Evolutionary conservation across 1,140 invertebrate genomes (phyloP).

Genomic region (Chironomus striatipennis): DNA sequence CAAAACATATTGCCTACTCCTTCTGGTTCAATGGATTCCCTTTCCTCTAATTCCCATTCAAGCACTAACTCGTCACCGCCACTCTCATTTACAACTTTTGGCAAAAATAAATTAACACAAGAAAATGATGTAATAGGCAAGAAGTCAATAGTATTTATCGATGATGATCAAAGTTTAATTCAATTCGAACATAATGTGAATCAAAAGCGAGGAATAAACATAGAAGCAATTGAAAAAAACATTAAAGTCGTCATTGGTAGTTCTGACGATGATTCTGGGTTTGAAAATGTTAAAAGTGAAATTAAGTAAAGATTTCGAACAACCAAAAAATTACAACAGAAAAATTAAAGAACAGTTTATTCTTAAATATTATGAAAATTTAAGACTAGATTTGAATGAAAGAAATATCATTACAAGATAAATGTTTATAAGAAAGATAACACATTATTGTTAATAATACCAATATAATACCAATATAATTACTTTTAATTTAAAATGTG

Average conservation of each 20-base stretch:
- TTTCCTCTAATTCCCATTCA: conserved; percentile 11
- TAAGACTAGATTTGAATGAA: too few relatives aligned
- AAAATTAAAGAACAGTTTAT: too few relatives aligned
- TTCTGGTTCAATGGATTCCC: conserved; percentile 27
- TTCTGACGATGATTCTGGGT: not conserved
- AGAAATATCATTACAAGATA: too few relatives aligned
- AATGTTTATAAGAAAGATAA: too few relatives aligned
- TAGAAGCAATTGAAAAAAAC: not conserved
- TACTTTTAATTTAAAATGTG: too few relatives aligned
- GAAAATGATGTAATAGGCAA: not conserved
- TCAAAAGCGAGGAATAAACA: conserved; percentile 24
- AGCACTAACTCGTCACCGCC: not conserved
- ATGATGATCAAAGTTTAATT: not conserved
- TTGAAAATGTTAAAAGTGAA: not conserved
- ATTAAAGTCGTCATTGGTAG: not conserved
- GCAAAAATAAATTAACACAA: not conserved
- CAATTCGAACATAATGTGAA: not conserved
- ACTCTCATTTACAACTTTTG: conserved; percentile 25
- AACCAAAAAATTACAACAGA: too few relatives aligned
- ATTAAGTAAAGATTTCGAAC: not conserved
- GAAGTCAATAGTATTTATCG: not conserved
- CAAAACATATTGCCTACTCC: not conserved
- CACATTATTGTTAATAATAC: too few relatives aligned
- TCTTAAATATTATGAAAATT: too few relatives aligned
- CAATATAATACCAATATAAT: too few relatives aligned